phyloP scores from a whole-genome alignment of 2,797 vertebrate genomes.

The Myiotriccus ornatus region DNA sequence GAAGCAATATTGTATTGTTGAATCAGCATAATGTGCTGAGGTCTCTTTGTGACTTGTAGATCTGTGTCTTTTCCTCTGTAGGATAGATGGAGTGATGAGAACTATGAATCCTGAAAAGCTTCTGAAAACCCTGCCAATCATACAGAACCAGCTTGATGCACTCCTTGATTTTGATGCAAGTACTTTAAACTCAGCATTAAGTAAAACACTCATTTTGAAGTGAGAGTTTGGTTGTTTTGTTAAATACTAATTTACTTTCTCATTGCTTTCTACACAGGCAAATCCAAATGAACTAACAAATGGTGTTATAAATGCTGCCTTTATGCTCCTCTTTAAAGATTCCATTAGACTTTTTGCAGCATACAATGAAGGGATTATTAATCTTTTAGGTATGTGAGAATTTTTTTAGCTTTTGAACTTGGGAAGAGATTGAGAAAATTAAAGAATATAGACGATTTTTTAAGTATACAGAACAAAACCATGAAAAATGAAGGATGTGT shows the following conservation, averaged over 20 bases:
- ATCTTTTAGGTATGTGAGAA: conserved; percentile 87
- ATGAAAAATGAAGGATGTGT: not conserved
- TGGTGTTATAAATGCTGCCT: conserved; percentile 91
- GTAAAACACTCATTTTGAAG: not conserved
- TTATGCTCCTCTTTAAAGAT: conserved; percentile 97
- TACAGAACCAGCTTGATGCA: conserved; percentile 93
- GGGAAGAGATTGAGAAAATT: not conserved
- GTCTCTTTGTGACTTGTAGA: not conserved
- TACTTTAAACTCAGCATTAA: not conserved
- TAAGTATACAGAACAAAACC: not conserved
- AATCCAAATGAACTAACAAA: conserved; percentile 93
- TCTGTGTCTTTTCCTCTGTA: conserved; percentile 40
- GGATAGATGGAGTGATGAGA: conserved; percentile 90
- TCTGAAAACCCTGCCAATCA: conserved; percentile 91
- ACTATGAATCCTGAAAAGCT: conserved; percentile 92
- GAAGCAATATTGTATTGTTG: not conserved
- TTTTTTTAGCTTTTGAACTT: conserved; percentile 23
- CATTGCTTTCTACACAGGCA: conserved; percentile 78
- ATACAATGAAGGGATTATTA: conserved; percentile 97
- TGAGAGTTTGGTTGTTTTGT: not conserved
- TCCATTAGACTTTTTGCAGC: conserved; percentile 94
- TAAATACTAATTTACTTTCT: conserved; percentile 41
- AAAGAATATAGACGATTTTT: not conserved
- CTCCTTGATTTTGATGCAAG: conserved; percentile 94
- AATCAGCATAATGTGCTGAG: not conserved